Conservation (phyloP, 2,113 vertebrate genomes). For the Cairina moschata region DNA sequence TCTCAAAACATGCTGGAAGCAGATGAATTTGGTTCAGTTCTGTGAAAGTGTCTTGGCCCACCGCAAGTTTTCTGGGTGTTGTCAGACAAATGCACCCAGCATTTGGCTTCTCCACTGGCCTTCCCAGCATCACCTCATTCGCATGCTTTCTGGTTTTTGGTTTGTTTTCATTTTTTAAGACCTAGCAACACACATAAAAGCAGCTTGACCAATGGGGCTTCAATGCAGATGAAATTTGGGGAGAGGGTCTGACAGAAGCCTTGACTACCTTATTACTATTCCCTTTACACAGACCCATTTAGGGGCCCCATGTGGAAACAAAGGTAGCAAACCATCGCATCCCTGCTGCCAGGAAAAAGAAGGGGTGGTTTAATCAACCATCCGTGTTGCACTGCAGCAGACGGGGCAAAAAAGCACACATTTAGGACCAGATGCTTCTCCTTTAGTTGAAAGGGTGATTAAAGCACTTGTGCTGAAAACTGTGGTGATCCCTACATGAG, state of each 20-base stretch:
- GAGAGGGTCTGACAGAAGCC: conserved; percentile 3
- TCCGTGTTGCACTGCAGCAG: conserved; percentile 23
- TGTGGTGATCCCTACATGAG: neutral
- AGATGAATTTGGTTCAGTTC: neutral
- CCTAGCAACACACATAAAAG: neutral
- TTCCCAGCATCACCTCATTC: neutral
- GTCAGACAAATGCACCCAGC: neutral
- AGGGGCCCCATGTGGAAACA: conserved; percentile 59
- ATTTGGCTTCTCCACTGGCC: neutral
- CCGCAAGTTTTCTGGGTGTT: neutral
- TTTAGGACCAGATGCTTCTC: conserved; percentile 70
- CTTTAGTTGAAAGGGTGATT: conserved; percentile 56
- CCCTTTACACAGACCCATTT: conserved; percentile 26
- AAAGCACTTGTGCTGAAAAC: conserved; percentile 55
- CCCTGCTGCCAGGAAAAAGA: conserved; percentile 56
- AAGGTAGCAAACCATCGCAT: conserved; percentile 42
- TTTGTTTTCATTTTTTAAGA: neutral
- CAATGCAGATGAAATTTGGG: neutral
- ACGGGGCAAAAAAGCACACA: conserved; percentile 39
- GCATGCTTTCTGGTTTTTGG: neutral
- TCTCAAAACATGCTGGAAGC: neutral
- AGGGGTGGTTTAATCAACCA: conserved; percentile 52
- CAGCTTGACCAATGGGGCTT: neutral
- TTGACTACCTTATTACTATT: conserved; percentile 36
- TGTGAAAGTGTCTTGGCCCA: too few relatives aligned